A percentile compares a stretch with the other conserved stretches of the same genome.
Evolutionary conservation across 2,113 vertebrate genomes (phyloP).

Genomic region (Microtus richardsoni): DNA sequence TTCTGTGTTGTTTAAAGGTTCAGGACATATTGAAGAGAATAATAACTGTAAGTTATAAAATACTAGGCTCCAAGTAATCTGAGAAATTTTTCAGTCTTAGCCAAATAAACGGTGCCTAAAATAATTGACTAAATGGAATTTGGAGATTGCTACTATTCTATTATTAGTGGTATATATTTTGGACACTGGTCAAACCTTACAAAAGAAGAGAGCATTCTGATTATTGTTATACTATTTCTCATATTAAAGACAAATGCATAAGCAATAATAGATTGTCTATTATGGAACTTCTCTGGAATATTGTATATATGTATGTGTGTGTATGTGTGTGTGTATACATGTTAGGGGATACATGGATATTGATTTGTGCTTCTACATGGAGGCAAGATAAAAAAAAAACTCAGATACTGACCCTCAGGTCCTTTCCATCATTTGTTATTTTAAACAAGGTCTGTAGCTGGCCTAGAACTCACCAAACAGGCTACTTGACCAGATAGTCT

Average conservation of each 20-base stretch:
- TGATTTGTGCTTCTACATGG: neutral
- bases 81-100: neutral
- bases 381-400: neutral
- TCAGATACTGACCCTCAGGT: neutral
- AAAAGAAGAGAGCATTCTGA: neutral
- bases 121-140: neutral
- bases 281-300: neutral
- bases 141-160: neutral
- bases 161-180: neutral
- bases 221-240: neutral
- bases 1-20: neutral
- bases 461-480: neutral
- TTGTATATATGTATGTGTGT: neutral
- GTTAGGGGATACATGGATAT: neutral
- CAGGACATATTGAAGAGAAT: neutral
- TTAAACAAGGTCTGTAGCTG: neutral
- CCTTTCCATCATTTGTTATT: neutral
- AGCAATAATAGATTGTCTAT: neutral
- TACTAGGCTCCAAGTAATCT: neutral
- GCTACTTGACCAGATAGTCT: neutral
- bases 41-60: neutral
- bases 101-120: neutral
- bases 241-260: neutral
- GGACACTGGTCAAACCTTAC: neutral
- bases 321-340: neutral